Base-by-base conservation (phyloP, 1,140 invertebrate species). In the Leguminivora glycinivorella region DNA sequence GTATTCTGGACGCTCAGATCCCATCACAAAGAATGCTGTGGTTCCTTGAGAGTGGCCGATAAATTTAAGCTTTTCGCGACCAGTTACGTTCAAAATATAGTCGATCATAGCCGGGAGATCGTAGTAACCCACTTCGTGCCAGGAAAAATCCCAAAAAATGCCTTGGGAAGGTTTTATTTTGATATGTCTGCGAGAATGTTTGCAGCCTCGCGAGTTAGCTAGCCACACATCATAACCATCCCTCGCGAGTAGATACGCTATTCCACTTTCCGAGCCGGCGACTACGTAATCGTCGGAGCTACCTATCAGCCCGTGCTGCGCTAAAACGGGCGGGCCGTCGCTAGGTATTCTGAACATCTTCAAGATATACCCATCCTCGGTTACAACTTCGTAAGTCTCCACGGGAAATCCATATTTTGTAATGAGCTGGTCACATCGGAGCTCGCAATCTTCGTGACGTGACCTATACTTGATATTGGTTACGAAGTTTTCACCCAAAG, bases 161-260 rank as follows among this genome's bases (percentile, higher is more conserved):
- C 90, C 78, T 31, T 94, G 87, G 84, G 95, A 94, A 1, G 93
- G 84, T 12, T 90, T 84, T 0, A 94, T 74, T 5, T 74, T 75
- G 4, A 83, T 75, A 77, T 95, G 94, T 34, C 85, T 83, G n/a
- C 89, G 85, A 0, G 94, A 94, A 78, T 95, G 95, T 58, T 92
- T 93, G 74, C 95, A 95, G 4, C 95, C 95, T 12, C 95, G 88
- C 12, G 90, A 89, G 80, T 96, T 96, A 3, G 94, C 92, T 73
- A 95, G 75, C 95, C 95, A 96, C 2, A 96, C 94, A 78, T 96
- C 95, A 73, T 94, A 95, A 4, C 94, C 94, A 72, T 85, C 77
- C 72, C 95, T 93, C 0, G 94, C 92, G 24, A 95, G 80, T n/a
- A 93, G 76, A 75, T 93, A 95, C 2, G 92, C 94, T 19, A 96